Evolutionary conservation across 2,888 invertebrate species (phyloP).

Genomic region (Drosophila paramelanica): DNA sequence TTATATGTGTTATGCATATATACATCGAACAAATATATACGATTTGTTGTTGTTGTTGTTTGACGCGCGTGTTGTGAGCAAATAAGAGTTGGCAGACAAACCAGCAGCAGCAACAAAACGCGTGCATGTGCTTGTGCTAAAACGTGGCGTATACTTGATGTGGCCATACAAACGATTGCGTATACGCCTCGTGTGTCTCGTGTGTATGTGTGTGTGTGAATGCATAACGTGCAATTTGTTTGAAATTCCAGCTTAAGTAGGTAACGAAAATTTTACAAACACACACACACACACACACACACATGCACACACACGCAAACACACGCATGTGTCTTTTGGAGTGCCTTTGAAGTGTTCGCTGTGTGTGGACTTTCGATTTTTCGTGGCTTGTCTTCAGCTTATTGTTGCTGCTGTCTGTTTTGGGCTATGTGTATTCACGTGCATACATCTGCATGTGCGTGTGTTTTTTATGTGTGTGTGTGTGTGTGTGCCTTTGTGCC

Average conservation of each 20-base stretch:
- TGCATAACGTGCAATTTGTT: constrained; percentile 69
- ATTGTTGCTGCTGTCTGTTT: constrained; percentile 56
- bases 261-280: constrained; percentile 64
- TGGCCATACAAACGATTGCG: constrained; percentile 65
- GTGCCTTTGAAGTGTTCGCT: constrained; percentile 51
- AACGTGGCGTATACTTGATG: constrained; percentile 78
- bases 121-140: constrained; percentile 41
- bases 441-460: neutral
- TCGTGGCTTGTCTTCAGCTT: constrained; percentile 66
- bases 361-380: constrained; percentile 71
- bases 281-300: constrained; percentile 12
- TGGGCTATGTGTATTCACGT: constrained; percentile 37
- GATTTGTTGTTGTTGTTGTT: constrained; percentile 40
- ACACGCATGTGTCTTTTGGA: constrained; percentile 33
- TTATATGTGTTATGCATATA: constrained; percentile 3
- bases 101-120: constrained; percentile 9
- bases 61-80: constrained; percentile 29
- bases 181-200: constrained; percentile 60
- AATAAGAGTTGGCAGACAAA: constrained; percentile 9
- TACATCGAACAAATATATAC: constrained; percentile 1
- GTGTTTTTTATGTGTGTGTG: neutral
- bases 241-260: constrained; percentile 58
- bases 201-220: constrained; percentile 40
- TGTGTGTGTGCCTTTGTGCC: neutral
- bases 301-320: constrained; percentile 10